Conservation (phyloP, 2,797 vertebrate species). For the Coracias cyanogaster region DNA sequence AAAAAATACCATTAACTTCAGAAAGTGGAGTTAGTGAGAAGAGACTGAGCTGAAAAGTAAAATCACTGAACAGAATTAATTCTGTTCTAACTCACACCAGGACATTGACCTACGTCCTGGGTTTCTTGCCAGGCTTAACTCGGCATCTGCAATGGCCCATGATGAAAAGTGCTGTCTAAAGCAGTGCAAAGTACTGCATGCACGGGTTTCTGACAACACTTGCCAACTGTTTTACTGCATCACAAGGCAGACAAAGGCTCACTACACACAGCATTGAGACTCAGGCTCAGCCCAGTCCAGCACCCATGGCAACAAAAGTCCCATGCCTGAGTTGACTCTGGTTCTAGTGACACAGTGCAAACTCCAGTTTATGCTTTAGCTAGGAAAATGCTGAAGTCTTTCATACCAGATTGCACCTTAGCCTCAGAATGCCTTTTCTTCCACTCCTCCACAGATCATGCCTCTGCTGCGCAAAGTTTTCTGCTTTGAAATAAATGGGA, state of each 20-base stretch:
- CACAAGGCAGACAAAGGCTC: not conserved
- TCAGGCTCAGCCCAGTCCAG: not conserved
- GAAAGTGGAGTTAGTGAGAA: no score
- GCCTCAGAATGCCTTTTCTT: not conserved
- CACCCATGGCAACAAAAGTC: not conserved
- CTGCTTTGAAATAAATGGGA: not conserved
- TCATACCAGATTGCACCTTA: not conserved
- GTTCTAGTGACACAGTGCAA: not conserved
- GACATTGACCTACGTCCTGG: not conserved
- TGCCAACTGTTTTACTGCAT: not conserved
- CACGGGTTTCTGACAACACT: not conserved
- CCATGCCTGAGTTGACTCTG: rapidly evolving
- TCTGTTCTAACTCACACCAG: no score
- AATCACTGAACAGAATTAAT: no score
- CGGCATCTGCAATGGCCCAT: not conserved
- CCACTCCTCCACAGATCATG: not conserved
- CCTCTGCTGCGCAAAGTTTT: not conserved
- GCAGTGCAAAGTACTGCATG: not conserved
- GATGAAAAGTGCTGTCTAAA: not conserved
- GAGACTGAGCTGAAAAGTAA: no score
- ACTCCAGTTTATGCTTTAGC: not conserved
- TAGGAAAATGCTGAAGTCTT: not conserved
- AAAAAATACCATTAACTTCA: no score
- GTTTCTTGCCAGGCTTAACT: conserved; percentile 2
- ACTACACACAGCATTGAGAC: rapidly evolving